These are phyloP conservation scores for Elephantulus edwardii DNA, from an alignment of 2,113 vertebrate species.

Conservation along the genomic window DNA sequence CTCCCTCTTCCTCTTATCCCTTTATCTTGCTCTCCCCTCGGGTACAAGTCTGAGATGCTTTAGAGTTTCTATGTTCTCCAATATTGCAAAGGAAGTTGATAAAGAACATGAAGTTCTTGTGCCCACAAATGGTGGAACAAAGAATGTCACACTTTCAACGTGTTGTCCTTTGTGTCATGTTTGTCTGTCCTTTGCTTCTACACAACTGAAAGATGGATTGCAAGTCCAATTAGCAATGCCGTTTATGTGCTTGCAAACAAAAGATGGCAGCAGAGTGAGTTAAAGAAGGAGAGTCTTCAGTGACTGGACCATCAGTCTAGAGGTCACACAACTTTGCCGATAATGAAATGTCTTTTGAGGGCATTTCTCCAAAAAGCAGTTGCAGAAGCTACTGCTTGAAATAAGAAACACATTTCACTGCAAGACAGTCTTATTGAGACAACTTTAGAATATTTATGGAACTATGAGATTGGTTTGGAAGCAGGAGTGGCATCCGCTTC, in stretches of 20 bases:
- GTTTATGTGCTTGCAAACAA: not conserved
- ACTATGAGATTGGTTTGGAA: too few relatives aligned
- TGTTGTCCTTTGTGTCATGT: too few relatives aligned
- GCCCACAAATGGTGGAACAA: not conserved
- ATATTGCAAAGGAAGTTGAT: not conserved
- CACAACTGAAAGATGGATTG: not conserved
- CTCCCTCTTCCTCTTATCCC: not conserved
- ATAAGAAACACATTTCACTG: conserved; percentile 9
- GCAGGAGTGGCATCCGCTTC: too few relatives aligned
- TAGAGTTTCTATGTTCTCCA: not conserved
- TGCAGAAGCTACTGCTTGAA: not conserved
- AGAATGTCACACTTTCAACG: not conserved
- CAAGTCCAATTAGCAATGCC: not conserved
- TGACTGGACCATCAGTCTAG: not conserved
- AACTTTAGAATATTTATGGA: conserved; percentile 6
- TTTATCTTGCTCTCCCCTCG: not conserved
- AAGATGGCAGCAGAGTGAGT: conserved; percentile 8
- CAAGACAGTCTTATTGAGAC: conserved; percentile 23
- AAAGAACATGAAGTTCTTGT: not conserved
- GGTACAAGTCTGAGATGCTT: not conserved
- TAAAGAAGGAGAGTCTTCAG: conserved; percentile 12
- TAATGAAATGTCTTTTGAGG: conserved; percentile 26
- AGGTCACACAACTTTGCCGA: conserved; percentile 29
- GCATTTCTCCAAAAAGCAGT: conserved; percentile 50
- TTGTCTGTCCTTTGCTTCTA: not conserved